Base-by-base conservation (phyloP, 2,888 invertebrate species). In the Clanis bilineata region DNA sequence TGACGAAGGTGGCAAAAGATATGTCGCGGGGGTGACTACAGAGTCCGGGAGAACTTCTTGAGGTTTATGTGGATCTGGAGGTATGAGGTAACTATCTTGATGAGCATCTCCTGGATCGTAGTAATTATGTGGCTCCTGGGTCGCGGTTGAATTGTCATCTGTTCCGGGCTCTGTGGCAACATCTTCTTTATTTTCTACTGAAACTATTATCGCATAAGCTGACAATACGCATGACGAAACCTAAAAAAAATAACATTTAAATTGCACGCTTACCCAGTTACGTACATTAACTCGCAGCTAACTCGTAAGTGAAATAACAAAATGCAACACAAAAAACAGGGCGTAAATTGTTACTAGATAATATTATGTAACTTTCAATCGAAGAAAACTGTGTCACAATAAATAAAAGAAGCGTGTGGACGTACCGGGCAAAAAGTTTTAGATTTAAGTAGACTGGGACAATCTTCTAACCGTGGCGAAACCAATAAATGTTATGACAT, bases 311-410 rank as follows among this genome's bases (percentile, higher is more conserved):
- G 57, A 9, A 15, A 57, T 54, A 65, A 64, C 62, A 60, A 60
- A 38, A 4, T 51, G 18, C 6, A 51, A 51, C 18, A 51, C 32
- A 32, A 51, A 32, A n/a, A 7, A 25, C 43, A 32, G 15, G 47
- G 60, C 58, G 10, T 18, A 54, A 36, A 57, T 69, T 56, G 61
- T 54, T 18, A 28, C 87, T 84, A 79, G 77, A 79, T 80, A 79
- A 78, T 70, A 70, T 82, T 79, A 82, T 80, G 84, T 83, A 88
- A 89, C 79, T 74, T 77, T 75, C 75, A 76, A 79, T 81, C 77
- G 77, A 78, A 72, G 72, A 72, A 76, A 86, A 84, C 81, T 83
- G 77, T 86, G 88, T 80, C 89, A 85, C 77, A 75, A 79, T 71
- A 72, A 68, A 65, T 75, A 68, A 76, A 84, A 86, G 86, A 84